Evolutionary conservation across 2,888 invertebrate species (phyloP), one percentile per base, ranked within the genome.

Genomic region (Drosophila kanekoi): DNA sequence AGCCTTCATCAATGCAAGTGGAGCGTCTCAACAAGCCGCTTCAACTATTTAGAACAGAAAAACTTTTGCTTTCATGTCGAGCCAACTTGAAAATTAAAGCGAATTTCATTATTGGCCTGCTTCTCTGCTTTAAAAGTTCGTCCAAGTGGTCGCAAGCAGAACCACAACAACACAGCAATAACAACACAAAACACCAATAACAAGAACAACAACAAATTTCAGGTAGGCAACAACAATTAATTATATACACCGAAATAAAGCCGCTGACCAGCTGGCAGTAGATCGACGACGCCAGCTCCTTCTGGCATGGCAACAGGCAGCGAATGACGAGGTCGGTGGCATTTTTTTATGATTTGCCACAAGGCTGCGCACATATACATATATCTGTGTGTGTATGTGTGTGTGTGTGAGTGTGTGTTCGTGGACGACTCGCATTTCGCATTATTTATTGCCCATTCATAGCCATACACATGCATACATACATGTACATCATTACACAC

Each of bases 11-110:
- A 72, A 77, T 81, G 70, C 67, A 75, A 77, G 74, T 67, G 49
- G 62, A 71, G 57, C 71, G 73, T 72, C 71, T 64, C 72, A 79
- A 75, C 71, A 48, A 79, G 68, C 43, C 20, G 23, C 47, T 59
- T 65, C 58, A 69, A 69, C 52, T 35, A 47, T 38, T 33, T 43
- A 41, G 49, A 54, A 57, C 49, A 53, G 18, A 53, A 82, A 23
- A 87, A 84, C 83, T 84, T 84, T 87, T 77, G 67, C 85, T 84
- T 84, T 84, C 74, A 87, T 79, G 71, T 79, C 61, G 67, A 54
- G 51, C 56, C 61, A 65, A 52, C 52, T 60, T 47, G 18, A 62
- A 85, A 81, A 72, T 87, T 87, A 77, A 83, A 85, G 85, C 62
- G 85, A 79, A 72, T 64, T 74, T 77, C 62, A 68, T 81, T 81